These are phyloP conservation scores for Prunella strophiata DNA, from an alignment of 2,797 vertebrate species.

Conservation along the genomic window DNA sequence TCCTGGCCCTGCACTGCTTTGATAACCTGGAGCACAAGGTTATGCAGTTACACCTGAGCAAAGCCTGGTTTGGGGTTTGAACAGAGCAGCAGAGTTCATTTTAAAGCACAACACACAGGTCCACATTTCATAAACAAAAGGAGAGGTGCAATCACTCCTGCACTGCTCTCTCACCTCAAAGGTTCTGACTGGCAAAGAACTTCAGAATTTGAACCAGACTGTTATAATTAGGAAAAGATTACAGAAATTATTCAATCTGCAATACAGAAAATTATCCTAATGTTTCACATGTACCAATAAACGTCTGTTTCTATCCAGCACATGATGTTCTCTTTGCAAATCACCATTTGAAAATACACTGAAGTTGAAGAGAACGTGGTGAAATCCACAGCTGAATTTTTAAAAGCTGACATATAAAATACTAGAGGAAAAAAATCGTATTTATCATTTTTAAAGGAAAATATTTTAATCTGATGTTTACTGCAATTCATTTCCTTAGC, in stretches of 20 bases:
- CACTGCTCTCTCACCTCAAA: not conserved
- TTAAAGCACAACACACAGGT: not conserved
- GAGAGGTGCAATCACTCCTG: not conserved
- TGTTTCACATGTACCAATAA: not conserved
- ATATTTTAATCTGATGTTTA: not conserved
- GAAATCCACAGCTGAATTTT: not conserved
- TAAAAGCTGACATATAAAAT: not conserved
- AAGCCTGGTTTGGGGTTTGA: not conserved
- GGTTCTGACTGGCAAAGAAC: not conserved
- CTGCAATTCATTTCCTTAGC: slow-evolving; percentile 3
- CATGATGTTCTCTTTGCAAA: not conserved
- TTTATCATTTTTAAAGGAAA: not conserved
- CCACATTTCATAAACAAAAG: not conserved
- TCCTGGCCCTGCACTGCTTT: not conserved
- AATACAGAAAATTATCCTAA: not conserved
- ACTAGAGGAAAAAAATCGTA: not conserved
- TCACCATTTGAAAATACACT: not conserved
- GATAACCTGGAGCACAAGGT: not conserved
- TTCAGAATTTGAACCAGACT: not conserved
- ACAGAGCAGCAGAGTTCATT: not conserved
- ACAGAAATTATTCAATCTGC: not conserved
- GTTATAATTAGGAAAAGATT: not conserved
- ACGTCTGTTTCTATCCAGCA: not conserved
- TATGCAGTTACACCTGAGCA: not conserved
- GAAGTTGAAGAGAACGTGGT: not conserved